Conservation (phyloP, 2,113 vertebrate genomes). For the Varanus komodoensis region DNA sequence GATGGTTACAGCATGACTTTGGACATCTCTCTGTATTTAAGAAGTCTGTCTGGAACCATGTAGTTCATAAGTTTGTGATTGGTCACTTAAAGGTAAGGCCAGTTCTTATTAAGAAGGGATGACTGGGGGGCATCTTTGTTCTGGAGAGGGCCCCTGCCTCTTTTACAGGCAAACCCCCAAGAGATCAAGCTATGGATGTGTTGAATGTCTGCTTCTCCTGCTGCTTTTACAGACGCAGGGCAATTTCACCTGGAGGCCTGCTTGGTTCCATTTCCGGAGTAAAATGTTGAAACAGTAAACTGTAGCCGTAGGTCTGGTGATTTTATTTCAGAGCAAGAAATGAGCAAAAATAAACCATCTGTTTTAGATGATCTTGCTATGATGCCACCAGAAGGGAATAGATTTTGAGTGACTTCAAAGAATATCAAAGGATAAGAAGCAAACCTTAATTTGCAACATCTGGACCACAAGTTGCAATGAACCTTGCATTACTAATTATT, state of each 20-base stretch:
- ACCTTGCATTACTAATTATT: not conserved
- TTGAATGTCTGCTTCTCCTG: not conserved
- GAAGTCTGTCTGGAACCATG: constrained; percentile 90
- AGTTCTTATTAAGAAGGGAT: not conserved
- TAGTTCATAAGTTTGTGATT: constrained; percentile 91
- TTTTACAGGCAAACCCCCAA: not conserved
- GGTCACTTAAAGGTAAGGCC: constrained; percentile 91
- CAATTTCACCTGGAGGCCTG: not conserved
- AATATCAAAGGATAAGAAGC: not conserved
- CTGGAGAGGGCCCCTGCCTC: not conserved
- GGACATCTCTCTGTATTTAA: constrained; percentile 95
- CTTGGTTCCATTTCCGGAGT: not conserved
- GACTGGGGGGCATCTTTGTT: not conserved
- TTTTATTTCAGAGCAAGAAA: not conserved
- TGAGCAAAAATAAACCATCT: not conserved
- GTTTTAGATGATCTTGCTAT: not conserved
- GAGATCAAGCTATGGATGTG: not conserved
- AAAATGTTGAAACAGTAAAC: not conserved
- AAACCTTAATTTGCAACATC: not conserved
- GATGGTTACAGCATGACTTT: constrained; percentile 97
- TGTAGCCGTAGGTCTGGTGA: not conserved
- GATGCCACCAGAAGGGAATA: not conserved
- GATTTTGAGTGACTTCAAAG: not conserved
- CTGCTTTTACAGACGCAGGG: not conserved
- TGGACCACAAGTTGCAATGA: not conserved